Percentiles rank a stretch among this genome's conserved stretches.
These are phyloP conservation scores for Dermochelys coriacea DNA, from an alignment of 2,797 vertebrate genomes.

Conservation along the genomic window DNA sequence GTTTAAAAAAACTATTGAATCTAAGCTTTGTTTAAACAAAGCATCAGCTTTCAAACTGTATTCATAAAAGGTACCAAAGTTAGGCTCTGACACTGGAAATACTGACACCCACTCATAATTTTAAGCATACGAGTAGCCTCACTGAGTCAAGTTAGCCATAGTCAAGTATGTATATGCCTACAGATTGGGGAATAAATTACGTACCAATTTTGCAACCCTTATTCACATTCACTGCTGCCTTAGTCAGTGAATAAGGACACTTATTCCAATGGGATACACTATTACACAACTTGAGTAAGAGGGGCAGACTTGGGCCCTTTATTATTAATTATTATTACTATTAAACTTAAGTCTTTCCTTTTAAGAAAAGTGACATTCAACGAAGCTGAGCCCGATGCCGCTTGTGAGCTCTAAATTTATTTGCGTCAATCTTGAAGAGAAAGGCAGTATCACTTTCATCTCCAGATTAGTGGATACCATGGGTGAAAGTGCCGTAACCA, in stretches of 20 bases:
- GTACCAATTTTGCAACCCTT: not conserved
- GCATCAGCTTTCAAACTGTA: not conserved
- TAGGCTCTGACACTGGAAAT: accelerated
- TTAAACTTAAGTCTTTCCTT: not conserved
- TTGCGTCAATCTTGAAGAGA: constrained; percentile 8
- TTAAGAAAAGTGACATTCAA: not conserved
- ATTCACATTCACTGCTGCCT: not conserved
- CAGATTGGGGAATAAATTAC: not conserved
- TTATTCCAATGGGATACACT: not conserved
- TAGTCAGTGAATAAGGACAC: not conserved
- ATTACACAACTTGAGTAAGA: not conserved
- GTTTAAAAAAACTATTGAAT: not conserved
- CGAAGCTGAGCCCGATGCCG: not conserved
- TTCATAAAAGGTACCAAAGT: not conserved
- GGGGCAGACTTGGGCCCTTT: not conserved
- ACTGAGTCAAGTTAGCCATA: not conserved
- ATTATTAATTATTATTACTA: not conserved
- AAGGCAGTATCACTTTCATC: not conserved
- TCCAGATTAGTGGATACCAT: constrained; percentile 13
- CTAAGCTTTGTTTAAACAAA: not conserved
- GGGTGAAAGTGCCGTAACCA: constrained; percentile 11
- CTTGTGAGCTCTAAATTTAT: not conserved
- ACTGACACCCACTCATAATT: not conserved
- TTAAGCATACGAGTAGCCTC: not conserved
- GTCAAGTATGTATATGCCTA: accelerated